Base-by-base conservation (phyloP, 1,140 invertebrate genomes). In the Metaphire vulgaris region DNA sequence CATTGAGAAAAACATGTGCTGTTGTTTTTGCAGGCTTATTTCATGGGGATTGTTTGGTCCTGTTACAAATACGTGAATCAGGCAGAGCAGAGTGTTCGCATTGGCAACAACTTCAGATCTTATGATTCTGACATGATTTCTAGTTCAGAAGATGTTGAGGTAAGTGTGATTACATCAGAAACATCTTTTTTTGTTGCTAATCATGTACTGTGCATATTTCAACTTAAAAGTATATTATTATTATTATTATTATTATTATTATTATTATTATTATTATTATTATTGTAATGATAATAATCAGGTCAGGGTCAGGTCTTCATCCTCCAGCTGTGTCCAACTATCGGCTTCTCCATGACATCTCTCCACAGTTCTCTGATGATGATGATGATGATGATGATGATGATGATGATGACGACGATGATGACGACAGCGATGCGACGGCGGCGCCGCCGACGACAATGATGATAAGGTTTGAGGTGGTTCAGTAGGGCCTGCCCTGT, bases 21-120 rank as follows among this genome's bases (percentile, higher is more conserved):
- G n/a, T n/a, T n/a, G n/a, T n/a, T n/a, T 74, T 72, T 86, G 1
- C 85, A 92, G 91, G 90, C 89, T 12, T 93, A 93, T 83, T 91
- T 92, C 83, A 91, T 93, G 84, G 90, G 90, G 79, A 89, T 93
- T 76, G 91, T 95, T 26, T 95, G 93, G 93, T 89, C 92, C 69
- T 94, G 92, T 87, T 94, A 94, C 88, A 94, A 93, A 86, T 95
- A 92, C 85, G 87, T 94, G 78, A 65, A 56, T 34, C 64, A 69
- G 30, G 32, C 74, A 6, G 33, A 77, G 33, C 26, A n/a, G 41
- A 12, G 41, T 21, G 21, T 56, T 56, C 6, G 41, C 41, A 6
- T 12, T 6, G 41, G 41, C 6, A 56, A 21, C 21, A 6, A 12
- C 21, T 21, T 56, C 6, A 56, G 41, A 21, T 56, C 41, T 12